A percentile compares a stretch with the other conserved stretches of the same genome.
Evolutionary conservation across 2,888 invertebrate genomes (phyloP).

Genomic region (Metalampra italica): DNA sequence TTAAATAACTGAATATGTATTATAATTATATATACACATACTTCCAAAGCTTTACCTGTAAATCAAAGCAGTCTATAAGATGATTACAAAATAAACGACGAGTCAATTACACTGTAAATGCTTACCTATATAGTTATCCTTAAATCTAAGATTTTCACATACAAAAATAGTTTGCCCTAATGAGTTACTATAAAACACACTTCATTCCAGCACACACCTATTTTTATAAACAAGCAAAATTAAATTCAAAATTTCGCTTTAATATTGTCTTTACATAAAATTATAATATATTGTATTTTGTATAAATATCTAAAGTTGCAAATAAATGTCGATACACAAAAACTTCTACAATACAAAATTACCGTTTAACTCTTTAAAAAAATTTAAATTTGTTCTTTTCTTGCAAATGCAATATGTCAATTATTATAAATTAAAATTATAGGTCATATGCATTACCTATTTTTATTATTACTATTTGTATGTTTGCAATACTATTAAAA

Average conservation of each 20-base stretch:
- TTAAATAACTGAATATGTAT: conserved; percentile 53
- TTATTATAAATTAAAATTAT: too few relatives aligned
- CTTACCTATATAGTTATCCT: conserved; percentile 53
- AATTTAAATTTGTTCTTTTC: too few relatives aligned
- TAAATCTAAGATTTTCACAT: conserved; percentile 61
- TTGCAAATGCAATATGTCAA: too few relatives aligned
- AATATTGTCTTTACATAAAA: too few relatives aligned
- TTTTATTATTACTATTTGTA: neutral
- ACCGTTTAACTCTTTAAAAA: too few relatives aligned
- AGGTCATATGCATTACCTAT: too few relatives aligned
- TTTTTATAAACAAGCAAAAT: neutral
- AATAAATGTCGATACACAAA: too few relatives aligned
- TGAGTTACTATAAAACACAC: conserved; percentile 64
- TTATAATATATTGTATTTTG: too few relatives aligned
- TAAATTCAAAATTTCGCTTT: too few relatives aligned
- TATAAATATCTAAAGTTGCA: too few relatives aligned
- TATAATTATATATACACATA: conserved; percentile 63
- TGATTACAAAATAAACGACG: conserved; percentile 37
- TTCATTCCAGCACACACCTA: conserved; percentile 26
- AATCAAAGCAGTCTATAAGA: conserved; percentile 68
- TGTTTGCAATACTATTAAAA: neutral
- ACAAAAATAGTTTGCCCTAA: conserved; percentile 73
- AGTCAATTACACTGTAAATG: conserved; percentile 53
- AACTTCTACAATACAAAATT: too few relatives aligned
- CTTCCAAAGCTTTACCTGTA: conserved; percentile 62